Conservation (phyloP, 1,140 invertebrate species). For the Achroia grisella region DNA sequence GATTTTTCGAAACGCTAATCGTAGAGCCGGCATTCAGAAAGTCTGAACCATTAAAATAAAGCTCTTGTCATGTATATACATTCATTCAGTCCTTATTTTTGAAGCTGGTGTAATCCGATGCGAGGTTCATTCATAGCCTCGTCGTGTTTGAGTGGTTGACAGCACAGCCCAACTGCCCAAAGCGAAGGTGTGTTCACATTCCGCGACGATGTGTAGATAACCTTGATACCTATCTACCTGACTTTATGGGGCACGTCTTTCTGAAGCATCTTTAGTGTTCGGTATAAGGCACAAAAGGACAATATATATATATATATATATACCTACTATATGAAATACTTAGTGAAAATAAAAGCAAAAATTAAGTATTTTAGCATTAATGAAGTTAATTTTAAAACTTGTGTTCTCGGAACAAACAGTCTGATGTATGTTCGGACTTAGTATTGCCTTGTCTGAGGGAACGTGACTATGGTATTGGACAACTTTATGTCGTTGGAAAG, state of each 20-base stretch:
- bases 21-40: no score
- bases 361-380: no score
- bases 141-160: not conserved
- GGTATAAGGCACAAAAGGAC: no score
- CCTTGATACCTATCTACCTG: constrained; percentile 15
- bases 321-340: no score
- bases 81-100: no score
- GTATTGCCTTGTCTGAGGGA: not conserved
- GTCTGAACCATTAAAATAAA: no score
- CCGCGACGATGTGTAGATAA: constrained; percentile 17
- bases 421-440: constrained; percentile 7
- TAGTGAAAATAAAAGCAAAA: no score
- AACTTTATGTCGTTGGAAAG: constrained; percentile 18
- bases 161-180: constrained; percentile 2
- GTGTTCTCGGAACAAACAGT: constrained; percentile 30
- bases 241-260: not conserved
- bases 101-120: constrained; percentile 5
- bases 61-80: no score
- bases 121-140: constrained; percentile 13
- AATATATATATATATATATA: no score
- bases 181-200: constrained; percentile 17
- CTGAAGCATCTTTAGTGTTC: no score
- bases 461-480: no score
- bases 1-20: no score
- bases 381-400: not conserved